Conservation (phyloP, 2,888 invertebrate genomes). For the Archips xylosteana region DNA sequence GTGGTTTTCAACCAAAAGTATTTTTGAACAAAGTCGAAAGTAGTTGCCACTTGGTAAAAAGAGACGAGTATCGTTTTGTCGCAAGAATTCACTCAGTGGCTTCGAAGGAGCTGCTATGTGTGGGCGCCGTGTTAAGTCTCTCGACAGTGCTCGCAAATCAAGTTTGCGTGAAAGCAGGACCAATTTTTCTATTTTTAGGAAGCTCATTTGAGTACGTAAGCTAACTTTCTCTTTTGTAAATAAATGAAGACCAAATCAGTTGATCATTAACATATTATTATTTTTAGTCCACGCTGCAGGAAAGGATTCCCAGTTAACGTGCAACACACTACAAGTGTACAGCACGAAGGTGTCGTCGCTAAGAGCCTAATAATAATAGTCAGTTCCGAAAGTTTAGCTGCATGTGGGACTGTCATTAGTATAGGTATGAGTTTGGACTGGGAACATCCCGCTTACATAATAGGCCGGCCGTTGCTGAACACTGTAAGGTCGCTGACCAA, state of each 20-base stretch:
- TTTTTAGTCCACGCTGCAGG: conserved; percentile 70
- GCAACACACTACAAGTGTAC: conserved; percentile 59
- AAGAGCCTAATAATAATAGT: conserved; percentile 66
- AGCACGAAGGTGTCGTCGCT: conserved; percentile 61
- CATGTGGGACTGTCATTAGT: conserved; percentile 59
- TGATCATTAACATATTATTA: background rate
- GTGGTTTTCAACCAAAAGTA: conserved; percentile 47
- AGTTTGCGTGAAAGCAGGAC: conserved; percentile 67
- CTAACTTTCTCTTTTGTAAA: background rate
- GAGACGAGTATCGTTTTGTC: conserved; percentile 63
- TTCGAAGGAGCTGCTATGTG: conserved; percentile 67
- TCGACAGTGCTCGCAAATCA: conserved; percentile 67
- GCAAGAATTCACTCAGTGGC: conserved; percentile 69
- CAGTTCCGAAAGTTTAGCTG: conserved; percentile 60
- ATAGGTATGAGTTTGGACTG: conserved; percentile 56
- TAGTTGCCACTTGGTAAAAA: conserved; percentile 65
- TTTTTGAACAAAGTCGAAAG: conserved; percentile 50
- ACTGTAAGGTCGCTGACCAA: conserved; percentile 61
- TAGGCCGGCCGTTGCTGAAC: conserved; percentile 63
- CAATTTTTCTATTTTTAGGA: conserved; percentile 66
- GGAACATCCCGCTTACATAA: conserved; percentile 54
- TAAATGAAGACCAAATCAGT: background rate
- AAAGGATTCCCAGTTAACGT: conserved; percentile 69
- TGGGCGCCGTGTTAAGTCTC: conserved; percentile 69
- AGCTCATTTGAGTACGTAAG: conserved; percentile 61